Conservation (phyloP, 2,888 invertebrate genomes). For the Tinea semifulvella region DNA sequence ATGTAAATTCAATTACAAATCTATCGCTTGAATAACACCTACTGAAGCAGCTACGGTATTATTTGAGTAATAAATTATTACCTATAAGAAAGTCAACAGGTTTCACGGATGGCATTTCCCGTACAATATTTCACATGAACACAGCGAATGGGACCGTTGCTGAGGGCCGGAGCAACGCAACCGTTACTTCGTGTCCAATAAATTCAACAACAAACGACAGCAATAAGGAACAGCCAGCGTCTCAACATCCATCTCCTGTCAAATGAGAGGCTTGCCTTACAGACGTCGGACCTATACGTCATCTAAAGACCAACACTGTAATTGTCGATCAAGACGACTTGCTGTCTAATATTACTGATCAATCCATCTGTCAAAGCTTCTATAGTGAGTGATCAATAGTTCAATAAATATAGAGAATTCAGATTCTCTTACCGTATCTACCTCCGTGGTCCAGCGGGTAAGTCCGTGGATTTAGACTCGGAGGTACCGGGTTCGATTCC, state of each 20-base stretch:
- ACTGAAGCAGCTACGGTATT: slow-evolving; percentile 9
- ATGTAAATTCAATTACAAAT: slow-evolving; percentile 31
- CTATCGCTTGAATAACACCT: slow-evolving; percentile 24
- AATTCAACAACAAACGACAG: slow-evolving; percentile 57
- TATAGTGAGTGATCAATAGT: too few species aligned
- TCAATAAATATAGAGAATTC: too few species aligned
- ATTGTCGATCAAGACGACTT: not conserved
- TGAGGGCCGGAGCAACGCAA: slow-evolving; percentile 30
- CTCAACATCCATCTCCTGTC: slow-evolving; percentile 55
- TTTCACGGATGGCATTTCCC: slow-evolving; percentile 37
- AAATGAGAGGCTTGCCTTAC: slow-evolving; percentile 4
- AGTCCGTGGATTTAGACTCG: too few species aligned
- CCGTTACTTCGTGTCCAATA: slow-evolving; percentile 61
- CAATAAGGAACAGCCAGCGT: slow-evolving; percentile 45
- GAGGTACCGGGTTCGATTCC: too few species aligned
- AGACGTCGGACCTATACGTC: not conserved
- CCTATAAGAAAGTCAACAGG: slow-evolving; percentile 41
- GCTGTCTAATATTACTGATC: too few species aligned
- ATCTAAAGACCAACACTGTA: not conserved
- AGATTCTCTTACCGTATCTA: too few species aligned
- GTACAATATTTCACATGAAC: slow-evolving; percentile 38
- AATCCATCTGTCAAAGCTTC: too few species aligned
- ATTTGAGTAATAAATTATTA: slow-evolving; percentile 32
- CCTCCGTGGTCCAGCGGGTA: too few species aligned
- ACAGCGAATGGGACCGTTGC: slow-evolving; percentile 30